Percentiles rank a stretch among this genome's conserved stretches.
phyloP scores from a whole-genome alignment of 92 coral and sea anemone genomes.

The Epizoanthus rinbou region DNA sequence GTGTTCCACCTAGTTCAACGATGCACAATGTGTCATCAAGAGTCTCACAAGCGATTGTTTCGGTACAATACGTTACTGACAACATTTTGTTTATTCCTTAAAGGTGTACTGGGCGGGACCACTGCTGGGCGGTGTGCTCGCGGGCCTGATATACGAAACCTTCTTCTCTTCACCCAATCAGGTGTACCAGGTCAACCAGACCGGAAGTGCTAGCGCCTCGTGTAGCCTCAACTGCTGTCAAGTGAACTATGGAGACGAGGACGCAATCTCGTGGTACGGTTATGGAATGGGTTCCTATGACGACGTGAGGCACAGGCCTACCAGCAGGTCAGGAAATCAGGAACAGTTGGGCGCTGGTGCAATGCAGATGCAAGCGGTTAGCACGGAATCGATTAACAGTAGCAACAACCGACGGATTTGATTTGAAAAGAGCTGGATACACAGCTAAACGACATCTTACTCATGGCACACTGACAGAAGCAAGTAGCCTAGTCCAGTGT shows the following conservation, averaged over 20 bases:
- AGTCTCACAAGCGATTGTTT: too few species aligned
- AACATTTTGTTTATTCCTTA: background rate
- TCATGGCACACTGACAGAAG: too few species aligned
- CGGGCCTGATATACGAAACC: constrained; percentile 37
- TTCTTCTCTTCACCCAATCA: constrained; percentile 14
- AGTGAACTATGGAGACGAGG: constrained; percentile 45
- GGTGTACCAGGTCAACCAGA: constrained; percentile 9
- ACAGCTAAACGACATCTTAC: too few species aligned
- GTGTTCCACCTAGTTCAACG: too few species aligned
- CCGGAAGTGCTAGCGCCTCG: background rate
- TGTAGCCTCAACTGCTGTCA: constrained; percentile 42
- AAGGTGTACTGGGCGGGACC: constrained; percentile 44
- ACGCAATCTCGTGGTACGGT: constrained; percentile 39
- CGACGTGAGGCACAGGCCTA: constrained; percentile 29
- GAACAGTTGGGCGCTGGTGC: constrained; percentile 8
- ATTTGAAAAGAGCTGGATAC: background rate
- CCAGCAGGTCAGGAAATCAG: background rate
- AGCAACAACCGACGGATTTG: background rate
- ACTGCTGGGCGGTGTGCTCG: constrained; percentile 42
- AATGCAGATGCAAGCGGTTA: constrained; percentile 37
- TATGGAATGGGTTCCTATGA: constrained; percentile 38
- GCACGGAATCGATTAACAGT: constrained; percentile 7
- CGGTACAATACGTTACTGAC: too few species aligned
- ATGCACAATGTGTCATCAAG: too few species aligned
- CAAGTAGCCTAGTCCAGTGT: too few species aligned